A percentile compares a stretch with the other conserved stretches of the same genome.
Evolutionary conservation across 2,888 invertebrate genomes (phyloP).

Genomic region (Orthosia incerta): DNA sequence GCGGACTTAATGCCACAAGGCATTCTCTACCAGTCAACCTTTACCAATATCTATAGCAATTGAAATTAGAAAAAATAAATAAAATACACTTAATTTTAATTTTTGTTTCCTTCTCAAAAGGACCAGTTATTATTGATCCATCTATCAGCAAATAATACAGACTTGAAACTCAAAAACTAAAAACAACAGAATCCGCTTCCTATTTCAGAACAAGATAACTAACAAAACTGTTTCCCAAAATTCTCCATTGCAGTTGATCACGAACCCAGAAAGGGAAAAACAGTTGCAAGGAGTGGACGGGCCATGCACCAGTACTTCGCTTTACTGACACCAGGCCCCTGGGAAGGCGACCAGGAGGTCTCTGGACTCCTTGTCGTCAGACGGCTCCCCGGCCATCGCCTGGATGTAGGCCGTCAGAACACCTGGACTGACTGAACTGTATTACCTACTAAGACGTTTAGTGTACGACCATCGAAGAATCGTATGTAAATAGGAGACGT

Average conservation of each 20-base stretch:
- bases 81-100: too few relatives aligned
- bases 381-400: constrained; percentile 85
- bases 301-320: constrained; percentile 87
- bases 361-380: constrained; percentile 85
- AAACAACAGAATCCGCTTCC: not conserved
- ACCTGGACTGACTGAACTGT: constrained; percentile 58
- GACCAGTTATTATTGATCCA: not conserved
- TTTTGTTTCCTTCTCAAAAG: too few relatives aligned
- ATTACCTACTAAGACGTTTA: constrained; percentile 52
- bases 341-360: constrained; percentile 79
- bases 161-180: not conserved
- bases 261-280: constrained; percentile 83
- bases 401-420: constrained; percentile 82
- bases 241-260: constrained; percentile 77
- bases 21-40: too few relatives aligned
- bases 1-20: too few relatives aligned
- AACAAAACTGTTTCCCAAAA: constrained; percentile 39
- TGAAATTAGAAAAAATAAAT: too few relatives aligned
- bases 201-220: constrained; percentile 8
- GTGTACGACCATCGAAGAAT: constrained; percentile 55
- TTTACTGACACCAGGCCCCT: constrained; percentile 87
- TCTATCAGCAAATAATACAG: not conserved
- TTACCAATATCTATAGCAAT: not conserved
- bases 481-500: constrained; percentile 61
- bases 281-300: constrained; percentile 87